phyloP scores from a whole-genome alignment of 2,797 vertebrate genomes.

The Cossypha polioptera region DNA sequence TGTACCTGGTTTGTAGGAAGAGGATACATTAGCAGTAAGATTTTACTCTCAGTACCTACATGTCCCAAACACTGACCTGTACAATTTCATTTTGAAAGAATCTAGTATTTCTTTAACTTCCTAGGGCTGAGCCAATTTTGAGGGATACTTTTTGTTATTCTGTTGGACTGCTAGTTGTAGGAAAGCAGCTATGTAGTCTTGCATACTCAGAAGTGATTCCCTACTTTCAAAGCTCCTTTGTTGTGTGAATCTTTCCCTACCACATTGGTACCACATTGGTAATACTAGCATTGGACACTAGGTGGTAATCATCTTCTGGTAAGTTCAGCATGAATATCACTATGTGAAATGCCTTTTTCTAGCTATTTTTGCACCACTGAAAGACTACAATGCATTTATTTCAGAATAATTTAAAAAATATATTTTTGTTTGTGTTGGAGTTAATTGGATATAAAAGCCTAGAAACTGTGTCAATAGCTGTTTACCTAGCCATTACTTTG shows the following conservation, averaged over 20 bases:
- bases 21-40: not conserved
- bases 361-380: not conserved
- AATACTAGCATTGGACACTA: not conserved
- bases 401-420: not conserved
- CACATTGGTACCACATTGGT: not conserved
- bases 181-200: not conserved
- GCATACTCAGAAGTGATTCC: not conserved
- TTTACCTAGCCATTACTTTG: not conserved
- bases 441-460: not conserved
- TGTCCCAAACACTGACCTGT: not conserved
- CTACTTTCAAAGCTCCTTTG: not conserved
- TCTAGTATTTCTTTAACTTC: not conserved
- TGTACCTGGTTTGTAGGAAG: not conserved
- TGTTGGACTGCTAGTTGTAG: not conserved
- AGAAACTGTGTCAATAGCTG: not conserved
- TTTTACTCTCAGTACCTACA: not conserved
- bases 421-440: not conserved
- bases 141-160: not conserved
- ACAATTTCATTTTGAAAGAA: not conserved
- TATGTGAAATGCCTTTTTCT: not conserved
- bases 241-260: not conserved
- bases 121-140: not conserved
- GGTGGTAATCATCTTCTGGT: conserved; percentile 39
- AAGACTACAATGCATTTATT: not conserved
- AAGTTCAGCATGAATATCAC: not conserved